Evolutionary conservation across 2,113 vertebrate species (phyloP), one percentile per base, ranked within the genome.

Genomic region (Delphinus delphis): DNA sequence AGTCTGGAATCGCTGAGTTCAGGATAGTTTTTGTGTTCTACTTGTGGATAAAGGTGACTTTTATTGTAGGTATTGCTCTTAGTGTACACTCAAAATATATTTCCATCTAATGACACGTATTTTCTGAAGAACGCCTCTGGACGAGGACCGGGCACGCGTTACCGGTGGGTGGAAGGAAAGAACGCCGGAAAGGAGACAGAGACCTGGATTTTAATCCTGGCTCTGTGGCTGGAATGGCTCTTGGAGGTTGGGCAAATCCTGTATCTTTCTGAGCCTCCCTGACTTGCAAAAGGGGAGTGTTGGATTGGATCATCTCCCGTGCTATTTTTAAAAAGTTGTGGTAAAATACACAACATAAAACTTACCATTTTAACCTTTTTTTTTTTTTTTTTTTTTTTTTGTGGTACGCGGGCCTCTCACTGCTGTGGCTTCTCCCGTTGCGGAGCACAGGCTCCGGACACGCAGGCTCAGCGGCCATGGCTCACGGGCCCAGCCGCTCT

Each of bases 101-200:
- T 74, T 8, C 4, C 3, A 14, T 82, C 41, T 82, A 13, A 47
- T 26, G 26, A 33, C 3, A 26, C 2, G 0, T 2, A 3, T 63
- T 87, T 79, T 60, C 53, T 36, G n/a, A 36, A 58, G 71, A 82
- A 5, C 0, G 6, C 18, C 53, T 82, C n/a, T 18, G 2, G 18
- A 70, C 65, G 31, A 74, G 55, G n/a, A 5, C 60, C 31, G 31
- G 33, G 26, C 5, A 8, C 10, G 28, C 1, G 0, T 60, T 63
- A 36, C 44, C n/a, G 0, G 7, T 13, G 20, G 1, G 4, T 60
- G 0, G 73, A 23, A 55, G 65, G 38, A 58, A 88, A 26, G 31
- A 41, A 26, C 1, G 0, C 3, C 28, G 38, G 77, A 31, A 53
- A 77, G 38, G 13, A 31, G 25, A 23, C 13, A 15, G 31, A 92